Evolutionary conservation across 2,797 vertebrate species (phyloP).

Genomic region (Spheniscus humboldti): DNA sequence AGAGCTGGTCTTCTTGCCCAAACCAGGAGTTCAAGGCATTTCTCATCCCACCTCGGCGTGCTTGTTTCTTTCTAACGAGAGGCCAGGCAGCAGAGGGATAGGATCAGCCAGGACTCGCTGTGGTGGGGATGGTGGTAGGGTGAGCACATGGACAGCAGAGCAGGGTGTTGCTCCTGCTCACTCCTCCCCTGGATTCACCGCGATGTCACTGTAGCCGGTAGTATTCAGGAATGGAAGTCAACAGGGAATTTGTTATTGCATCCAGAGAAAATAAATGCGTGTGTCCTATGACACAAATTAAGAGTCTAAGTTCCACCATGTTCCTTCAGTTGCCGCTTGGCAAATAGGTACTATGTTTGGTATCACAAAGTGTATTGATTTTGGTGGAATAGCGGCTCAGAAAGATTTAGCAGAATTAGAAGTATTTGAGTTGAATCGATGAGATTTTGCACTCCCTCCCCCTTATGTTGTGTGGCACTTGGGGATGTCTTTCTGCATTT

Average conservation of each 20-base stretch:
- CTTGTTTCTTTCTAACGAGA: neutral
- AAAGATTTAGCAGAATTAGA: neutral
- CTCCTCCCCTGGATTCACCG: neutral
- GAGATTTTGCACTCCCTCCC: neutral
- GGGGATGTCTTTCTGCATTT: neutral
- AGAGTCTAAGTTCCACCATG: neutral
- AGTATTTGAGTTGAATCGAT: neutral
- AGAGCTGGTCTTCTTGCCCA: neutral
- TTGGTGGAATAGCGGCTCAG: neutral
- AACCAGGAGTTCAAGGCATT: neutral
- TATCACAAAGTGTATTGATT: neutral
- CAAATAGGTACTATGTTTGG: neutral
- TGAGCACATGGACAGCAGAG: neutral
- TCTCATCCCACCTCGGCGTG: rapidly evolving
- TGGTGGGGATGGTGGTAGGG: neutral
- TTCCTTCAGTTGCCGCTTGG: neutral
- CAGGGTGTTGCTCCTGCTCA: neutral
- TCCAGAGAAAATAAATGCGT: neutral
- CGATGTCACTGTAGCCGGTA: neutral
- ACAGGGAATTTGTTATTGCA: neutral
- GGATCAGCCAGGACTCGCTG: neutral
- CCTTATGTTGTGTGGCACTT: rapidly evolving
- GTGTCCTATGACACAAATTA: neutral
- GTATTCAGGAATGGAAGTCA: neutral
- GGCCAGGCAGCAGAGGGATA: neutral